Evolutionary conservation across 2,888 invertebrate species (phyloP).

Genomic region (Gibbula magus): DNA sequence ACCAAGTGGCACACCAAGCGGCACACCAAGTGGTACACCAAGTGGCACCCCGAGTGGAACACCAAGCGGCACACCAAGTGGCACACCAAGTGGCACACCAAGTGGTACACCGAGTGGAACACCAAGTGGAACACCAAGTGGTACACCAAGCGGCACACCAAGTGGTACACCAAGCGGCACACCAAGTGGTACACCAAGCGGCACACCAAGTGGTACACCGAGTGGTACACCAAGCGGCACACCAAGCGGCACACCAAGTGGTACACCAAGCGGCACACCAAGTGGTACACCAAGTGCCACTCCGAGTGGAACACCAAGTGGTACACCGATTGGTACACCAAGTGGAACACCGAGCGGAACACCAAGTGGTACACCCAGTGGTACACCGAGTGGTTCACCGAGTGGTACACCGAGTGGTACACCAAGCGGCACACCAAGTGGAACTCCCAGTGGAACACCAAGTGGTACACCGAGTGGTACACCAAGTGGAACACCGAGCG

Average conservation of each 20-base stretch:
- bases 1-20: background rate
- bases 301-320: background rate
- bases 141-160: background rate
- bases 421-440: background rate
- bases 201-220: background rate
- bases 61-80: background rate
- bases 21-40: background rate
- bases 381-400: background rate
- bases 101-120: background rate
- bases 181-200: background rate
- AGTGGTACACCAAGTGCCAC: background rate
- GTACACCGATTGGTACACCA: background rate
- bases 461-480: background rate
- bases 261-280: no score
- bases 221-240: background rate
- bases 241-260: background rate
- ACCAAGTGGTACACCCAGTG: background rate
- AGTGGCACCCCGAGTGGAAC: background rate
- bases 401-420: background rate
- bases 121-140: background rate
- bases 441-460: background rate
- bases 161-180: background rate
- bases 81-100: background rate
- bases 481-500: background rate
- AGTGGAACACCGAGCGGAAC: background rate